phyloP scores from a whole-genome alignment of 2,888 invertebrate species.

The Eilema sororculum region DNA sequence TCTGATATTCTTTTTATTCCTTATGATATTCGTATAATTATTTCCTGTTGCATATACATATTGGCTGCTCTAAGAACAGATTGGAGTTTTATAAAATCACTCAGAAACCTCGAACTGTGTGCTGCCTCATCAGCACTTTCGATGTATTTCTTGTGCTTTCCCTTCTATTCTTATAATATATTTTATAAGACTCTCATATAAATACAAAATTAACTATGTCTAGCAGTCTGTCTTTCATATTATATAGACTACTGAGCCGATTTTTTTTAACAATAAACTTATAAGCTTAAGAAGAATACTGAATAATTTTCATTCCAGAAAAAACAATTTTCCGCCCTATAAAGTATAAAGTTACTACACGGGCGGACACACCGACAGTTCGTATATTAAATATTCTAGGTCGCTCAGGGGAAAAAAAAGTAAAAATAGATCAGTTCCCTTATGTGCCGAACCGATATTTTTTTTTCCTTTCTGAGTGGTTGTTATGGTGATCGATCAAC shows the following conservation, averaged over 20 bases:
- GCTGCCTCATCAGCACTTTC: too few species aligned
- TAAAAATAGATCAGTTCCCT: not conserved
- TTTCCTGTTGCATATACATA: too few species aligned
- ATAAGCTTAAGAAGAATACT: not conserved
- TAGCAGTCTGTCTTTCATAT: not conserved
- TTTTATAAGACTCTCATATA: too few species aligned
- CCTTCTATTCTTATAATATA: too few species aligned
- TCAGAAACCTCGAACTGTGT: too few species aligned
- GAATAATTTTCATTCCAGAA: not conserved
- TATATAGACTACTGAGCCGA: not conserved
- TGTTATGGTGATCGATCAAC: slow-evolving; percentile 4
- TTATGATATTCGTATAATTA: too few species aligned
- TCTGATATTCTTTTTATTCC: too few species aligned
- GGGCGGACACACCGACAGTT: not conserved
- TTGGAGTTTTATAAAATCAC: too few species aligned
- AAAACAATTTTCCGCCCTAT: not conserved
- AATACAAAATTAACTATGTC: not conserved
- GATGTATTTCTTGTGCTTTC: too few species aligned
- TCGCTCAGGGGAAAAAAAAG: not conserved
- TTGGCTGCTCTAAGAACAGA: too few species aligned
- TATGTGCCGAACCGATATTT: not conserved
- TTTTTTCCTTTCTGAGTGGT: not conserved
- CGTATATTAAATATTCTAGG: not conserved
- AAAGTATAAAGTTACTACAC: not conserved
- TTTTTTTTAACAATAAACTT: not conserved